A percentile compares a stretch with the other conserved stretches of the same genome.
phyloP scores from a whole-genome alignment of 2,888 invertebrate species.

The Tenthredo amoena region DNA sequence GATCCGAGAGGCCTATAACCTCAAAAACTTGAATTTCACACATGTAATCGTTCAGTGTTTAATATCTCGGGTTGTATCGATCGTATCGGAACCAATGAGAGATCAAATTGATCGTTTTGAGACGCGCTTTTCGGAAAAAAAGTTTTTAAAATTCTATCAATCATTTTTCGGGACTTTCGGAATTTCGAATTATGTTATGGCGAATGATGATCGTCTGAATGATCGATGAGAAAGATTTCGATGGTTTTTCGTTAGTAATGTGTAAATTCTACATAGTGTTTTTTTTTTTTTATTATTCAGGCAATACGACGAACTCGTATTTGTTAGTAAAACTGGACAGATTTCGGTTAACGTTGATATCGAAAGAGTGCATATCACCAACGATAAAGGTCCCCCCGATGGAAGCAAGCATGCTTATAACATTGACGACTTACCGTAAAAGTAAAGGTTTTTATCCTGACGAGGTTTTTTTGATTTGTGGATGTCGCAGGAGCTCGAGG shows the following conservation, averaged over 20 bases:
- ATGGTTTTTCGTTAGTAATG: neutral
- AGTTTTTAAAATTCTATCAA: too few species aligned
- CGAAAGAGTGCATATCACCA: neutral
- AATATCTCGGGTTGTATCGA: too few species aligned
- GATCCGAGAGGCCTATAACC: too few species aligned
- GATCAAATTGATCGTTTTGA: too few species aligned
- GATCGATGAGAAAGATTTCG: neutral
- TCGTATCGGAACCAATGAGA: too few species aligned
- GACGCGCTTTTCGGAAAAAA: too few species aligned
- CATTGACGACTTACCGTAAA: slow-evolving; percentile 42
- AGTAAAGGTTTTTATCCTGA: slow-evolving; percentile 47
- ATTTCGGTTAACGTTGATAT: neutral
- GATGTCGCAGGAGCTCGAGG: neutral
- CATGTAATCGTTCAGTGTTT: too few species aligned
- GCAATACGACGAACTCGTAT: neutral
- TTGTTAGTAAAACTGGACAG: neutral
- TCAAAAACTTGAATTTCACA: too few species aligned
- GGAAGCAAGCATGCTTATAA: slow-evolving; percentile 44
- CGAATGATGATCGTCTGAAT: too few species aligned
- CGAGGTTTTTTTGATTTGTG: slow-evolving; percentile 21
- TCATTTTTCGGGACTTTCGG: too few species aligned
- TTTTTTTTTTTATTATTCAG: neutral
- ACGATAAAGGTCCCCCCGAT: neutral
- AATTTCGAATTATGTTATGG: too few species aligned
- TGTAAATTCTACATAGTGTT: neutral